These are phyloP conservation scores for Nestor notabilis DNA, from an alignment of 2,113 vertebrate species.

Conservation along the genomic window DNA sequence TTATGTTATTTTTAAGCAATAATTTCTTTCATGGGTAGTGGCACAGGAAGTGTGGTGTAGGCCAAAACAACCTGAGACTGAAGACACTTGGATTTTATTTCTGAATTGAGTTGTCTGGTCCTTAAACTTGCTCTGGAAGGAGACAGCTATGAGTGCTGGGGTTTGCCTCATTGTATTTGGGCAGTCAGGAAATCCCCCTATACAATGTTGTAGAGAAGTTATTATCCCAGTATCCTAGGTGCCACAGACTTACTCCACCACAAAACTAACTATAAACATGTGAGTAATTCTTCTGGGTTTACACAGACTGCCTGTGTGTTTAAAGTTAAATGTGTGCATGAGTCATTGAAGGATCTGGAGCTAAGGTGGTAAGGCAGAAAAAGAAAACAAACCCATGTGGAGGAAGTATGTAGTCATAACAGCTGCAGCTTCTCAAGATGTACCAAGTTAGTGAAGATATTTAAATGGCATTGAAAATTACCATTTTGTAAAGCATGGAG, in stretches of 20 bases:
- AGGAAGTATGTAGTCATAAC: background rate
- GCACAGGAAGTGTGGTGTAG: background rate
- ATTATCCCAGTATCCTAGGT: background rate
- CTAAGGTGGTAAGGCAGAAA: background rate
- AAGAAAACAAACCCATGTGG: background rate
- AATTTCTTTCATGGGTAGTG: background rate
- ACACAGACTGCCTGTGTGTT: background rate
- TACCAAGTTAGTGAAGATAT: background rate
- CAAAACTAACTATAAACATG: background rate
- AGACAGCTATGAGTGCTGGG: background rate
- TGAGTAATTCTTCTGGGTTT: slow-evolving; percentile 24
- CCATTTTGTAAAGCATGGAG: background rate
- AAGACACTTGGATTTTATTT: background rate
- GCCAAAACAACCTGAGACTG: background rate
- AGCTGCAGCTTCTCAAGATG: background rate
- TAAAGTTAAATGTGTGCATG: background rate
- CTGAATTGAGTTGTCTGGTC: background rate
- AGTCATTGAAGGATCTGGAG: slow-evolving; percentile 28
- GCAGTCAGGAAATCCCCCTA: background rate
- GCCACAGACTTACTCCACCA: background rate
- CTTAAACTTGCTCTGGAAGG: background rate
- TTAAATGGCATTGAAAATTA: background rate
- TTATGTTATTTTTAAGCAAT: background rate
- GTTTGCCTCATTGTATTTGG: background rate
- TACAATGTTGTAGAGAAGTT: background rate